Base-by-base conservation (phyloP, 2,113 vertebrate genomes). In the Sinocyclocheilus anshuiensis region DNA sequence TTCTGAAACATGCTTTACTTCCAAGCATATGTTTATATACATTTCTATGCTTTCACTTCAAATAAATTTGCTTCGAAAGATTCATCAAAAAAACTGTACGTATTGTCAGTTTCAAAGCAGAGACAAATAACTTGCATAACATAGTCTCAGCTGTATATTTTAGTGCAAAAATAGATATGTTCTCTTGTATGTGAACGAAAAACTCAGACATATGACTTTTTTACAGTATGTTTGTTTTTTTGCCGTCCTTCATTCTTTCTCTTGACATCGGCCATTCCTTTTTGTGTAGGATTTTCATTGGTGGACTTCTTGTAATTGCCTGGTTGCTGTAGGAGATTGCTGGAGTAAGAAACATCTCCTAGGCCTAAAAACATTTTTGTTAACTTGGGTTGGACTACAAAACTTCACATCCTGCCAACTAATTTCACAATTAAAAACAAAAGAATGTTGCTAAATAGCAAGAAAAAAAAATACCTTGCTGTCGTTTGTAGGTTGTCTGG, bases 381-480 rank as follows among this genome's bases (percentile, higher is more conserved):
- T 10, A 55, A 26, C 50, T 55, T 33, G 18, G n/a, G 1, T 76
- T 76, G n/a, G 42, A 45, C 15, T 39, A 22, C 69, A 74, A 74
- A 42, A 42, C 69, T 6, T 7, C 20, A 55, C n/a, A 72, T 10
- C 33, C 24, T 42, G 2, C 3, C 57, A 24, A 63, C 4, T 9
- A 36, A 48, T 48, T 67, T 81, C n/a, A 69, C 18, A 22, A 55
- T 71, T 69, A 29, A 36, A 82, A 82, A 50, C 6, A 22, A 45
- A 45, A 15, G 39, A 61, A 82, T 4, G 4, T 18, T 0, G 33
- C 24, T 42, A 22, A 20, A 29, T 65, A 65, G 24, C 1, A 29
- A 50, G 16, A 22, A 7, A 6, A 36, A 36, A 8, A 75, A 89
- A 90, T 81, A 93, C 94, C 93, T 92, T 86, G 88, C 78, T 80